These are phyloP conservation scores for Hydrolagus affinis DNA, from an alignment of 2,113 vertebrate genomes.

Conservation along the genomic window DNA sequence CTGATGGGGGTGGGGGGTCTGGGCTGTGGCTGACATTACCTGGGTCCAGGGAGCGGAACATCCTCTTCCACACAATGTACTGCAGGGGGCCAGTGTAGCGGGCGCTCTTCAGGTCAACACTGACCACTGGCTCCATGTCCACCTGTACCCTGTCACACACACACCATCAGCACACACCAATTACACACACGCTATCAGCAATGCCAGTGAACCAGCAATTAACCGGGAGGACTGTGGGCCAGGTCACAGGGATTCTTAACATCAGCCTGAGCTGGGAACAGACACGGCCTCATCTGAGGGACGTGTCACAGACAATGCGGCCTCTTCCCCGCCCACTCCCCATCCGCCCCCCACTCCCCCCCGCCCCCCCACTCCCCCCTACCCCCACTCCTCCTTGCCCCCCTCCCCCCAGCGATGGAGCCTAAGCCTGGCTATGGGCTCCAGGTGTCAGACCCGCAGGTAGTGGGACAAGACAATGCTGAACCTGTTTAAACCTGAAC, in stretches of 20 bases:
- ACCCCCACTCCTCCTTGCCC: no score
- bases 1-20: no score
- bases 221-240: background rate
- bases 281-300: no score
- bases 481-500: background rate
- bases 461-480: no score
- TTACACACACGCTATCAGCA: background rate
- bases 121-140: constrained; percentile 43
- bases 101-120: constrained; percentile 49
- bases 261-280: no score
- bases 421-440: no score
- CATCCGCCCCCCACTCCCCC: no score
- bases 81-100: constrained; percentile 62
- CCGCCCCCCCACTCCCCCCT: no score
- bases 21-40: constrained; percentile 47
- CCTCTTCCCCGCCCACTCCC: no score
- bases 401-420: no score
- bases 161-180: background rate
- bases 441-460: no score
- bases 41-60: constrained; percentile 60
- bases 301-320: no score
- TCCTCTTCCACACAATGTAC: constrained; percentile 68
- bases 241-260: constrained; percentile 7
- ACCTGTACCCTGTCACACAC: constrained; percentile 33
- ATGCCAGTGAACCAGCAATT: fast-evolving